A percentile compares a stretch with the other conserved stretches of the same genome.
These are phyloP conservation scores for Xestobium rufovillosum DNA, from an alignment of 2,888 invertebrate genomes.

Conservation along the genomic window DNA sequence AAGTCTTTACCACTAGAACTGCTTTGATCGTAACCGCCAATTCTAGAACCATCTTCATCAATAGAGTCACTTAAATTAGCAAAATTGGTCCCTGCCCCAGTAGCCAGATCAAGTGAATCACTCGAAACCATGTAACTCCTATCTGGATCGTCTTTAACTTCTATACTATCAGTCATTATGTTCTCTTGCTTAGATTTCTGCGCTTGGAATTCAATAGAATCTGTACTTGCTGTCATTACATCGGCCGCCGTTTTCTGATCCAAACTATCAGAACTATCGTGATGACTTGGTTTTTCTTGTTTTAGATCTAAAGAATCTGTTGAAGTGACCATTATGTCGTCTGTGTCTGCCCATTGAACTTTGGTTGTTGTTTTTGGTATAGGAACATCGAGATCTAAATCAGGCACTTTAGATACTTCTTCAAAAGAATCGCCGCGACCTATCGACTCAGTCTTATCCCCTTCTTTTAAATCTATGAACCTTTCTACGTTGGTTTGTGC, in stretches of 20 bases:
- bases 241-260: conserved; percentile 53
- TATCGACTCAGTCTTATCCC: conserved; percentile 49
- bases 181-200: conserved; percentile 35
- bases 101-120: conserved; percentile 46
- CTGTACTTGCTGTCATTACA: conserved; percentile 53
- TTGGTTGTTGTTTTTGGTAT: conserved; percentile 39
- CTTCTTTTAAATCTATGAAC: conserved; percentile 50
- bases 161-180: conserved; percentile 52
- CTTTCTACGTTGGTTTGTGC: conserved; percentile 60
- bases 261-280: conserved; percentile 61
- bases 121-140: conserved; percentile 44
- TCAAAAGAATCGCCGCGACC: conserved; percentile 48
- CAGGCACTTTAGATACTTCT: conserved; percentile 48
- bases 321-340: conserved; percentile 53
- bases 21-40: conserved; percentile 41
- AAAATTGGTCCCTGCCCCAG: conserved; percentile 32
- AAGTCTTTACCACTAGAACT: conserved; percentile 46
- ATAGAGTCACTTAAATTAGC: conserved; percentile 43
- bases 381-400: conserved; percentile 45
- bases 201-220: conserved; percentile 47
- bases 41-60: conserved; percentile 42
- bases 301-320: conserved; percentile 56
- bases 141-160: conserved; percentile 38
- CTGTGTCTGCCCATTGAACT: conserved; percentile 38
- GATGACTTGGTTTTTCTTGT: conserved; percentile 43